Evolutionary conservation across 1,140 invertebrate genomes (phyloP).

Genomic region (Drosophila repleta): DNA sequence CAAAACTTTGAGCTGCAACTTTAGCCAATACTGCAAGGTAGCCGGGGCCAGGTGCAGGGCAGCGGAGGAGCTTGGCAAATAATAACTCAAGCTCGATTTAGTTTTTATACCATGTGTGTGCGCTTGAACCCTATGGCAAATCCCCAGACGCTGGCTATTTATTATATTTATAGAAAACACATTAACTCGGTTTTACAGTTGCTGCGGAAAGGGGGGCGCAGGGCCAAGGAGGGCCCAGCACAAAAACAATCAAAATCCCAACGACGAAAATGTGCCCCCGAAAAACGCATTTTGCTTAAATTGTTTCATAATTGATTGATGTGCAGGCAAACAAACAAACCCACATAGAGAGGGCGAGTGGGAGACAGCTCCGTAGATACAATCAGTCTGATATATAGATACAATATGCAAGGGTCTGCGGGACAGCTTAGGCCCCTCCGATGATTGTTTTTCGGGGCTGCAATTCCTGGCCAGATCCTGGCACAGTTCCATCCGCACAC

Average conservation of each 20-base stretch:
- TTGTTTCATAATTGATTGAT: constrained; percentile 82
- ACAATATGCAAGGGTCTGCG: background rate
- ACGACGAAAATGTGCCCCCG: constrained; percentile 35
- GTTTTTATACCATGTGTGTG: constrained; percentile 20
- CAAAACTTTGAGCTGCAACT: constrained; percentile 17
- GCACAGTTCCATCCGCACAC: background rate
- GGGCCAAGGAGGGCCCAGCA: constrained; percentile 15
- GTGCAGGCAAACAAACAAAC: constrained; percentile 30
- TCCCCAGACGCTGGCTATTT: constrained; percentile 38
- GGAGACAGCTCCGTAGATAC: constrained; percentile 13
- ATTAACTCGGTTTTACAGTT: constrained; percentile 62
- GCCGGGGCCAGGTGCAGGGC: background rate
- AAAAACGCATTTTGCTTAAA: constrained; percentile 66
- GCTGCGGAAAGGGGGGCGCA: background rate
- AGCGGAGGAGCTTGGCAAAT: background rate
- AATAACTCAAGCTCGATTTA: constrained; percentile 41
- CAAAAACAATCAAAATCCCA: constrained; percentile 60
- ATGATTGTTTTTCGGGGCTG: constrained; percentile 31
- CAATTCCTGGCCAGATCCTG: background rate
- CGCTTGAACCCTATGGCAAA: constrained; percentile 21
- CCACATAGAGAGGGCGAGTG: background rate
- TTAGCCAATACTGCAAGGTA: background rate
- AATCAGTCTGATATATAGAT: constrained; percentile 26
- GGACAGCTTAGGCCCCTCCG: constrained; percentile 28
- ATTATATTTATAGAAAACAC: constrained; percentile 75